Percentiles rank a stretch among this genome's conserved stretches.
Evolutionary conservation across 2,113 vertebrate species (phyloP).

Genomic region (Nothoprocta pentlandii): DNA sequence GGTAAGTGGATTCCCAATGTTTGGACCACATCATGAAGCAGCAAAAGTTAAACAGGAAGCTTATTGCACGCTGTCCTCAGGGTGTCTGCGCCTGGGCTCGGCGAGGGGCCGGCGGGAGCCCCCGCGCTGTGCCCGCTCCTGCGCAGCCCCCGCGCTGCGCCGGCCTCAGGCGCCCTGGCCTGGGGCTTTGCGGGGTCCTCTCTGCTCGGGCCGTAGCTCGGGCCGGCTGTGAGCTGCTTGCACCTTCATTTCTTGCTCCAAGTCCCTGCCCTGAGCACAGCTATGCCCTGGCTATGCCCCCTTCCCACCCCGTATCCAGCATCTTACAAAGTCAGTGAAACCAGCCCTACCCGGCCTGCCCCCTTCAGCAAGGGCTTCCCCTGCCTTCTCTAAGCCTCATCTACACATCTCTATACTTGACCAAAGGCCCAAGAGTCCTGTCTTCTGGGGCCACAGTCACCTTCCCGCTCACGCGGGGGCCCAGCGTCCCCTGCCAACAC

Average conservation of each 20-base stretch:
- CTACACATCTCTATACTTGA: neutral
- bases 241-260: neutral
- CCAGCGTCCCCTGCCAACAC: neutral
- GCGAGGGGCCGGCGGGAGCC: no score
- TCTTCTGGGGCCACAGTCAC: neutral
- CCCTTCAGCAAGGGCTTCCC: neutral
- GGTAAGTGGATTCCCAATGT: conserved; percentile 53
- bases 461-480: neutral
- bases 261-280: neutral
- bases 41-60: conserved; percentile 60
- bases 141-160: conserved; percentile 24
- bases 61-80: no score
- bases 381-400: neutral
- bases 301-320: neutral
- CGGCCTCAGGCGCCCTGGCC: neutral
- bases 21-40: conserved; percentile 70
- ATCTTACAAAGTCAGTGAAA: neutral
- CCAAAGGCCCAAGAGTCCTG: neutral
- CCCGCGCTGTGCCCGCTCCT: no score
- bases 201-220: neutral
- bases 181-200: neutral
- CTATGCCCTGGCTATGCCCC: neutral
- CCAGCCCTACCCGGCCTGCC: neutral
- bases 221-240: neutral
- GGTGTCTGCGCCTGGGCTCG: no score